Base-by-base conservation (phyloP, 2,797 vertebrate species). In the Apodemus agrarius region DNA sequence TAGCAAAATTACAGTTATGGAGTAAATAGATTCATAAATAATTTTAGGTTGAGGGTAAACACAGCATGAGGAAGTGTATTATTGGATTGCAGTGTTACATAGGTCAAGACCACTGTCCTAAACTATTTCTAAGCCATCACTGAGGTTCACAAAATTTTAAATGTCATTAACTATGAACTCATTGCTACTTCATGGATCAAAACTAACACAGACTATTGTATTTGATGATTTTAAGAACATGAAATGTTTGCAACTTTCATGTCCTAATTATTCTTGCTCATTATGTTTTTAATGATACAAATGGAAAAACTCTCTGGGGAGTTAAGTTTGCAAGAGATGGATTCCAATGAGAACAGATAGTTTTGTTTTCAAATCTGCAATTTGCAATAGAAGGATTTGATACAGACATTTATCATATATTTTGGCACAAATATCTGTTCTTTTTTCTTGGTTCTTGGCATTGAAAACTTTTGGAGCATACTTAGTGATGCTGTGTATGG, bases 181-280 rank as follows among this genome's bases (percentile, higher is more conserved):
- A 52, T 0, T 57, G 21, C 84, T 76, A 80, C 86, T 80, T 90
- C 16, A 74, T 82, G 29, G 76, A 80, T 96, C 74, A 79, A 93
- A 95, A 92, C 12, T 46, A 65, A 89, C 79, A 91, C 4, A 76
- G 89, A 65, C 72, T 49, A 37, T n/a, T 65, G 19, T 54, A 86
- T 89, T 91, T 86, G 19, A 46, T 82, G 29, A 81, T 69, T 93
- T 94, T 84, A 93, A 91, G 49, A 59, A 95, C 96, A 85, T 22
- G 61, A 90, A 93, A 75, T 3, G 26, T 94, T 92, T 75, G 37
- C 12, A 92, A 5, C 87, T 79, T 67, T 52, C 6, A 67, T 84
- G 72, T 13, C 34, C 37, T 63, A 81, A 81, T 63, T 95, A 19
- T 54, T 87, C 40, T 65, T 92, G 26, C 86, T 13, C 11, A 82